Base-by-base conservation (phyloP, 1,140 invertebrate genomes). In the Brachionus paranguensis region DNA sequence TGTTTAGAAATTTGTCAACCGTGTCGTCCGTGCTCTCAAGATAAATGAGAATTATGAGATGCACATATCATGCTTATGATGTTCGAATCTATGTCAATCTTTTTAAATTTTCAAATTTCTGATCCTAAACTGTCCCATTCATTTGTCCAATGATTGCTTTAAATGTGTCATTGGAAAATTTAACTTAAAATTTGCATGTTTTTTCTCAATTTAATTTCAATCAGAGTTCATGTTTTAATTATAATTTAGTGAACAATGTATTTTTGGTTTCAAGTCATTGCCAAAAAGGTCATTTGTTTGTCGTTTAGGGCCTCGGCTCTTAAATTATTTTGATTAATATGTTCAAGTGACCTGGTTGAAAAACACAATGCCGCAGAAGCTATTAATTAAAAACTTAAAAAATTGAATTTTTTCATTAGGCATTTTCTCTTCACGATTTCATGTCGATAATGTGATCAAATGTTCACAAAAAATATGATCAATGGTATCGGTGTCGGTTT, bases 1-100 rank as follows among this genome's bases (percentile, higher is more conserved):
- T 72, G 41, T 72, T 72, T 72, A 24, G 37, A 72, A 72, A 72
- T 43, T 72, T 72, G n/a, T 72, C 68, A 72, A 72, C 68, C 68
- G 68, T 72, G n/a, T 72, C 68, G 37, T 72, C 37, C 33, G 17
- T 47, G 68, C 53, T 60, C n/a, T 60, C 7, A 72, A 20, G 41
- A 43, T 68, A 17, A 68, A 41, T 41, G 29, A n/a, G 33, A 68
- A 68, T 60, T 60, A 60, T 60, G 53, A 60, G 53, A 53, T 5
- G n/a, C 53, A 60, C 10, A 60, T 60, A 60, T 60, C 53, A 60
- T 60, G 17, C 53, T 41, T 72, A 72, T 41, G 5, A 8, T 41
- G 14, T 72, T 72, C 41, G 41, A 72, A 72, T 72, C 65, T 68
- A 47, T 72, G 68, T 72, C 68, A 72, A 72, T 43, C 6, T 72